Base-by-base conservation (phyloP, 2,113 vertebrate genomes). In the Myodes glareolus region DNA sequence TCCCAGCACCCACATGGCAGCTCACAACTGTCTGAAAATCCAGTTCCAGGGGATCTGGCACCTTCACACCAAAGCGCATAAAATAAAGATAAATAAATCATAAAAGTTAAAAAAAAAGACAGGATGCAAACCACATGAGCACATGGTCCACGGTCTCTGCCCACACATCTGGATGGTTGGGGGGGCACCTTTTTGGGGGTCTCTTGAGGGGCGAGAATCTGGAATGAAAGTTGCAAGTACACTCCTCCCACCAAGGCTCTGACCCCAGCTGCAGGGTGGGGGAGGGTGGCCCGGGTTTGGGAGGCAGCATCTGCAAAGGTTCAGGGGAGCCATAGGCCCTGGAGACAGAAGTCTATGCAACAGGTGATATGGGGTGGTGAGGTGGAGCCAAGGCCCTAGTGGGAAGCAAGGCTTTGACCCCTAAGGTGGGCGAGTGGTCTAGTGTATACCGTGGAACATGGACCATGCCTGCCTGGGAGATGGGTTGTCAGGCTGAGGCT, bases 161-260 rank as follows among this genome's bases (percentile, higher is more conserved):
- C 84, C 61, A 23, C 25, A 3, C 3, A 45, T 36, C 68, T 12
- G 31, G 70, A 27, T 33, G 36, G 6, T 50, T 39, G 13, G 19
- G 29, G 47, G 21, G 13, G 8, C 13, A 58, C 33, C 7, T 17
- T 73, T 23, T 50, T 10, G 36, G 50, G 33, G 29, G 52, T 27
- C 31, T 39, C 42, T 45, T 0, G 65, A 65, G 11, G 36, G 5
- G 42, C 8, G 16, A 13, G 58, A 29, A 10, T 70, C 25, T 0
- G 39, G 6, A 67, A 29, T 33, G 16, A 39, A 47, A 75, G 17
- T 33, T 50, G 10, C 1, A 47, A 8, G 9, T 52, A 9, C 29
- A 65, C 3, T 3, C 13, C 31, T 3, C 3, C 42, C 0, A 8
- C 13, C 0, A 47, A 75, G 50, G 21, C 39, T 65, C 21, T 16